Evolutionary conservation across 30 jellyfish, hydroid and myxozoan species (phyloP).

Genomic region (Pseudorhiza aurosa): DNA sequence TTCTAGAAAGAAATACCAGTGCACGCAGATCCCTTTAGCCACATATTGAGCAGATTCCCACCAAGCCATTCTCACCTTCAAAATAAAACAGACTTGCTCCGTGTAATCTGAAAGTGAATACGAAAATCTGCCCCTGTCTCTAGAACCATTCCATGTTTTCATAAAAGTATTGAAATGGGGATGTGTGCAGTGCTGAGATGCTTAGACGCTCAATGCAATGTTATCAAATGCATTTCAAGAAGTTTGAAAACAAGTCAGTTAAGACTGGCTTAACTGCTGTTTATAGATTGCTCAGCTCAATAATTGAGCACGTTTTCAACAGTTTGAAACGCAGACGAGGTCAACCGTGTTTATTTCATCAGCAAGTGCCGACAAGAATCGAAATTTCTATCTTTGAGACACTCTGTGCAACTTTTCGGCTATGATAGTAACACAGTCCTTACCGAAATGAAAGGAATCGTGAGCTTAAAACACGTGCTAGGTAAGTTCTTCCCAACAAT

Average conservation of each 20-base stretch:
- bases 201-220: not conserved
- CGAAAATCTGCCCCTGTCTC: not conserved
- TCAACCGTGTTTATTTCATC: not conserved
- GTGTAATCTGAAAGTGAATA: not conserved
- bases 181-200: not conserved
- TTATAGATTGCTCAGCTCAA: not conserved
- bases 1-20: too few relatives aligned
- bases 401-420: constrained; percentile 8
- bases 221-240: not conserved
- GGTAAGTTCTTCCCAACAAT: not conserved
- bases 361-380: not conserved
- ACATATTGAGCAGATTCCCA: too few relatives aligned
- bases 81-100: not conserved
- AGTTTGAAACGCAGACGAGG: not conserved
- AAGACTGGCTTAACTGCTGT: not conserved
- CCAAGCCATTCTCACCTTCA: not conserved
- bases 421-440: not conserved
- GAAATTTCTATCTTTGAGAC: not conserved
- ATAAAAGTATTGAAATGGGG: not conserved
- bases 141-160: not conserved
- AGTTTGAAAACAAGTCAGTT: not conserved
- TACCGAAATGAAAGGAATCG: constrained; percentile 29
- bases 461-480: constrained; percentile 12
- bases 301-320: not conserved
- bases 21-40: too few relatives aligned